Conservation (phyloP, 2,113 vertebrate species). For the Perognathus longimembris region DNA sequence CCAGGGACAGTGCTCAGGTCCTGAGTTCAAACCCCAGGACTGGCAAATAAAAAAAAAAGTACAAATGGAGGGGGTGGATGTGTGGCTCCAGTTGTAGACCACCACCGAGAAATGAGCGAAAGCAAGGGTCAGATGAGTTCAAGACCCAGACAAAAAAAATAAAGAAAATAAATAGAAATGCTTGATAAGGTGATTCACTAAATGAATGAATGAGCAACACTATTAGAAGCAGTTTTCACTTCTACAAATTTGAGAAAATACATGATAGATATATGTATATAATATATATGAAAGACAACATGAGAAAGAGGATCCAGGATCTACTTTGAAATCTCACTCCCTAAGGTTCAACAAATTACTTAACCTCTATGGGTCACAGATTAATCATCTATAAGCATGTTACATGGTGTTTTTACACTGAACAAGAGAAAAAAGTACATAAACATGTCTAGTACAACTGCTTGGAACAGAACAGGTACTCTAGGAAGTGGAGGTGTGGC, state of each 20-base stretch:
- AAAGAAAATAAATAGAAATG: conserved; percentile 29
- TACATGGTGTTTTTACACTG: conserved; percentile 3
- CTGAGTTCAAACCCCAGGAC: too few relatives aligned
- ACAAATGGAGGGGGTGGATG: too few relatives aligned
- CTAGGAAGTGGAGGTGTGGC: too few relatives aligned
- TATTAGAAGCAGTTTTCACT: not conserved
- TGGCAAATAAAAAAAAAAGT: too few relatives aligned
- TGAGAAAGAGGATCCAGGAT: not conserved
- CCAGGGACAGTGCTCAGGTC: too few relatives aligned
- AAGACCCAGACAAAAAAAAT: too few relatives aligned
- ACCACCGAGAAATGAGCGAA: too few relatives aligned
- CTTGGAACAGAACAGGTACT: not conserved
- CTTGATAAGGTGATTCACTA: not conserved
- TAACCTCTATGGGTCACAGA: conserved; percentile 40
- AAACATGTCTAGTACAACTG: not conserved
- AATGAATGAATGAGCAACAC: conserved; percentile 9
- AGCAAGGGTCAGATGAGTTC: too few relatives aligned
- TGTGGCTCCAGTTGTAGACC: too few relatives aligned
- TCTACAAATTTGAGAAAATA: conserved; percentile 26
- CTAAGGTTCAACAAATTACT: conserved; percentile 44
- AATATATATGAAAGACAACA: conserved; percentile 48
- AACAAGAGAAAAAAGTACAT: conserved; percentile 2
- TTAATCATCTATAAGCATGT: conserved; percentile 36
- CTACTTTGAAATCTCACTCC: conserved; percentile 55
- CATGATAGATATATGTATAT: not conserved